Evolutionary conservation across 2,797 vertebrate species (phyloP), one percentile per base, ranked within the genome.

Genomic region (Syncerus caffer): DNA sequence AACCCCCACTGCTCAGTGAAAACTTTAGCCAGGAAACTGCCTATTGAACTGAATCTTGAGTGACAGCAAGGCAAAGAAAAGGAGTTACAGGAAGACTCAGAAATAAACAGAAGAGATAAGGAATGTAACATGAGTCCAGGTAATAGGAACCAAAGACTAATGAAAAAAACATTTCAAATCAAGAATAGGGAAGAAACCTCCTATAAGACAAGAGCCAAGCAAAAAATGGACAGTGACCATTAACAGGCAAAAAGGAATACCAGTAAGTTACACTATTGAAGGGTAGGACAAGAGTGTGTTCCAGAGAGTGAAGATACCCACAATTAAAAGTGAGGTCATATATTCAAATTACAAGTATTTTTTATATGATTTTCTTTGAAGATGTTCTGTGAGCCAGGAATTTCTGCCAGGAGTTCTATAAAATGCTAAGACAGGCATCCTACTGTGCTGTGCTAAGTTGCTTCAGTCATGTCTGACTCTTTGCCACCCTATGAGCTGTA

Each of bases 111-210:
- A 95, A 92, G 58, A 58, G 9, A 96, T 74, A 82, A 94, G 16
- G 8, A 19, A 87, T 25, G 89, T 95, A 96, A 92, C 38, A 42
- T 90, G 55, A 96, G 27, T 80, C 53, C 76, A 93, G 58, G 45
- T 90, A 95, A 85, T 96, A 71, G 89, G 79, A 94, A 27, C 27
- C 42, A 84, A 95, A 76, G 51, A 89, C 9, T 25, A 58, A 82
- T 86, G 55, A 16, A 89, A 95, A 93, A 93, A 83, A 1, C 15
- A 94, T 96, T 94, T 94, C 27, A 91, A 89, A 76, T 95, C 84
- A 95, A 97, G 47, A 96, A 67, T 85, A 71, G 42, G n/a, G 11
- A 85, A 86, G 34, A 90, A 89, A 60, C 51, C 34, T 90, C 47
- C 74, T 90, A 25, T 7, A 84, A 57, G 50, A 87, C 58, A 31